Evolutionary conservation across 2,888 invertebrate genomes (phyloP).

Genomic region (Euclidia mi): DNA sequence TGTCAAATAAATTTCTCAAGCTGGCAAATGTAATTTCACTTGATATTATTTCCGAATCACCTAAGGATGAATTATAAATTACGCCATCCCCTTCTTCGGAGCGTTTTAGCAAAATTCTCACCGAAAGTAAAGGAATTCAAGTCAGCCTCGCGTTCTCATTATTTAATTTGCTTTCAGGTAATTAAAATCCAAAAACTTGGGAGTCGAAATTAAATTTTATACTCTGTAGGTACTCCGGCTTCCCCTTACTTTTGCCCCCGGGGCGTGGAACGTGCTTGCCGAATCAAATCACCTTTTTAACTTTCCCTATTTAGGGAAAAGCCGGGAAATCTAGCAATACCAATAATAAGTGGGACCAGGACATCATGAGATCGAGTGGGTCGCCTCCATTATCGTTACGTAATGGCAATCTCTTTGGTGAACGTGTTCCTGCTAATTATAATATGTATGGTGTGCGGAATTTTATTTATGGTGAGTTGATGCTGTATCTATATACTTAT

Average conservation of each 20-base stretch:
- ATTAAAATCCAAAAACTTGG: slow-evolving; percentile 89
- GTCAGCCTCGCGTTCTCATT: slow-evolving; percentile 68
- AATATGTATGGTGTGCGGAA: slow-evolving; percentile 47
- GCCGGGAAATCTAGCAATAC: slow-evolving; percentile 84
- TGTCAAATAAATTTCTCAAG: slow-evolving; percentile 18
- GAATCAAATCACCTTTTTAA: slow-evolving; percentile 88
- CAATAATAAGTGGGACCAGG: slow-evolving; percentile 82
- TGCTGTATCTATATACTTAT: too few species aligned
- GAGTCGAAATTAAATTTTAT: slow-evolving; percentile 87
- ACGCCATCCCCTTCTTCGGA: slow-evolving; percentile 37
- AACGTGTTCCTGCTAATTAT: slow-evolving; percentile 62
- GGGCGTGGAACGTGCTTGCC: slow-evolving; percentile 80
- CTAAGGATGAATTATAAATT: slow-evolving; percentile 63
- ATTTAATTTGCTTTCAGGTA: slow-evolving; percentile 88
- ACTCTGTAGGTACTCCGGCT: slow-evolving; percentile 54
- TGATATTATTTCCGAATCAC: slow-evolving; percentile 56
- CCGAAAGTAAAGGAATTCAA: slow-evolving; percentile 56
- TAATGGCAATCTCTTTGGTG: slow-evolving; percentile 60
- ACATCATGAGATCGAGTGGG: slow-evolving; percentile 78
- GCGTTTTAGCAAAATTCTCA: slow-evolving; percentile 47
- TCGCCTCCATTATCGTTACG: slow-evolving; percentile 72
- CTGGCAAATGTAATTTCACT: slow-evolving; percentile 45
- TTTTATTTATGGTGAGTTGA: slow-evolving; percentile 5
- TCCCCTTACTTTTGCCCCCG: slow-evolving; percentile 46
- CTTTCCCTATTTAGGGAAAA: slow-evolving; percentile 89